Conservation (phyloP, 2,888 invertebrate species). For the Lordiphosa fenestrarum region DNA sequence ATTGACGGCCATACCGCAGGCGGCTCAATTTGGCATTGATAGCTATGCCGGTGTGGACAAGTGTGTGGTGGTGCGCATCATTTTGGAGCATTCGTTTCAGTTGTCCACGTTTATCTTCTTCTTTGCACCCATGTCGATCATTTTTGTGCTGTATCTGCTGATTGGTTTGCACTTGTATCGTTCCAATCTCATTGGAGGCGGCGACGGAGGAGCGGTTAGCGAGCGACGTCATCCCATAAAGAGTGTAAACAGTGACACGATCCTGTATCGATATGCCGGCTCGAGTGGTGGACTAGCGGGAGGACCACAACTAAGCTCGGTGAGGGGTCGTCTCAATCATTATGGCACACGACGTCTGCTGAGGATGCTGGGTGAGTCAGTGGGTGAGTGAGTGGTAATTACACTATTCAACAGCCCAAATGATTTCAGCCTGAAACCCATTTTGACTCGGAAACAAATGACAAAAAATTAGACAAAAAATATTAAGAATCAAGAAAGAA, state of each 20-base stretch:
- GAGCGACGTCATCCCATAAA: slow-evolving; percentile 78
- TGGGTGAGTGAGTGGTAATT: background rate
- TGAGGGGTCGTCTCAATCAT: slow-evolving; percentile 80
- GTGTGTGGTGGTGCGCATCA: slow-evolving; percentile 77
- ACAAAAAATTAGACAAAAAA: background rate
- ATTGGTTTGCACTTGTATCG: slow-evolving; percentile 86
- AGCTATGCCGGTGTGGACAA: slow-evolving; percentile 68
- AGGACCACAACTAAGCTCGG: slow-evolving; percentile 82
- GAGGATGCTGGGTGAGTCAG: slow-evolving; percentile 87
- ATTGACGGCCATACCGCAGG: slow-evolving; percentile 88
- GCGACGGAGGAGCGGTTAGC: slow-evolving; percentile 71
- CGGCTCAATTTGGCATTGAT: slow-evolving; percentile 88
- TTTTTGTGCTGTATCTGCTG: slow-evolving; percentile 89
- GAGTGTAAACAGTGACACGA: slow-evolving; percentile 64
- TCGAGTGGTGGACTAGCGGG: slow-evolving; percentile 30
- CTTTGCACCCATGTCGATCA: slow-evolving; percentile 92
- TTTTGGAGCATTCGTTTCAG: slow-evolving; percentile 82
- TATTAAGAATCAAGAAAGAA: no score
- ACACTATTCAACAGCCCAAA: background rate
- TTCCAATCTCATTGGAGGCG: slow-evolving; percentile 78
- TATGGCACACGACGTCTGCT: slow-evolving; percentile 86
- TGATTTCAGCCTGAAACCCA: no score
- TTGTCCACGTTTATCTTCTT: slow-evolving; percentile 89
- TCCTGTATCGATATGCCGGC: slow-evolving; percentile 79
- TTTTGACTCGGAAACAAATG: background rate